These are phyloP conservation scores for Pantherophis vulpinus DNA, from an alignment of 2,797 vertebrate species.

Conservation along the genomic window DNA sequence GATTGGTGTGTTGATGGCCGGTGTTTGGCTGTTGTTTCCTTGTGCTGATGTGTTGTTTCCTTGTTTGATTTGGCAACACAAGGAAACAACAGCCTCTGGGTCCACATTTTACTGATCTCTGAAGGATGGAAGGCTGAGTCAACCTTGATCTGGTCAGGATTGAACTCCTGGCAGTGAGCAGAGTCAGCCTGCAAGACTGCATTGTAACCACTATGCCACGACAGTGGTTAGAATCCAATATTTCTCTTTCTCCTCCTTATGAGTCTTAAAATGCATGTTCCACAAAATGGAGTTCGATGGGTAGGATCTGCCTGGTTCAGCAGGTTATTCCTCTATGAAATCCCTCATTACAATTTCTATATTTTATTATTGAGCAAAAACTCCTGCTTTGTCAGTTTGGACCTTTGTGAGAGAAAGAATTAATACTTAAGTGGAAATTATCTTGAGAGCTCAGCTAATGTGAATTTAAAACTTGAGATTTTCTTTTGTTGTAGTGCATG, in stretches of 20 bases:
- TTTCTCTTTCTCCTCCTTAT: background rate
- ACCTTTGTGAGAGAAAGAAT: conserved; percentile 33
- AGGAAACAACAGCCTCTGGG: background rate
- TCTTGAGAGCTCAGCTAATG: conserved; percentile 6
- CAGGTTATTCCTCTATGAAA: background rate
- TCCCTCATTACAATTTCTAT: conserved; percentile 46
- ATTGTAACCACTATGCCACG: background rate
- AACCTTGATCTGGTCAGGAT: background rate
- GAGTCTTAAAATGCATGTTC: background rate
- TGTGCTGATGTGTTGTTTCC: background rate
- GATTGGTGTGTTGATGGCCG: background rate
- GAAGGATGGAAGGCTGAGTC: background rate
- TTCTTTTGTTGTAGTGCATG: background rate
- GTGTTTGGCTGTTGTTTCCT: background rate
- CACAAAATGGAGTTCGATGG: background rate
- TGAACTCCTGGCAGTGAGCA: background rate
- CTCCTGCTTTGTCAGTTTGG: conserved; percentile 40
- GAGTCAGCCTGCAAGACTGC: background rate
- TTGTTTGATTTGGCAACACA: background rate
- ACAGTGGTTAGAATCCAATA: background rate
- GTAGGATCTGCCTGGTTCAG: background rate
- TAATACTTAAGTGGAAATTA: conserved; percentile 42
- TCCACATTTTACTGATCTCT: background rate
- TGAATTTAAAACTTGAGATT: background rate
- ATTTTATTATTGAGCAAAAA: conserved; percentile 59